Evolutionary conservation across 1,140 invertebrate species (phyloP).

Genomic region (Arctopsyche grandis): DNA sequence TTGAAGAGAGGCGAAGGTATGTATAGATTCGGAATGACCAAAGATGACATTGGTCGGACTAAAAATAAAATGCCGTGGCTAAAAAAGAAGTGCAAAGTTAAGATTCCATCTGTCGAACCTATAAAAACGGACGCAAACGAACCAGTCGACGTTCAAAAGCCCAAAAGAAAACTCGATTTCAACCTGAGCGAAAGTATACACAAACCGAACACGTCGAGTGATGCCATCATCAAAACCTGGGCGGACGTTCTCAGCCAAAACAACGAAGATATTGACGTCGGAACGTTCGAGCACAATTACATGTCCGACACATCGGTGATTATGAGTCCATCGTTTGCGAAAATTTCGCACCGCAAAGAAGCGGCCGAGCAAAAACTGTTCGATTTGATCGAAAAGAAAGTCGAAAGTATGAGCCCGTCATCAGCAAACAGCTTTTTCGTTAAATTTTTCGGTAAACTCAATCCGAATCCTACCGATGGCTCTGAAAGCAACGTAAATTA

Average conservation of each 20-base stretch:
- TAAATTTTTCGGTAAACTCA: conserved; percentile 65
- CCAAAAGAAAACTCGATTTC: not conserved
- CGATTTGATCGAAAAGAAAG: conserved; percentile 77
- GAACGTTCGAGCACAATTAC: conserved; percentile 59
- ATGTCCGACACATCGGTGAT: conserved; percentile 55
- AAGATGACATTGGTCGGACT: conserved; percentile 50
- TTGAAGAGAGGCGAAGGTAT: conserved; percentile 65
- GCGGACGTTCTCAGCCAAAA: not conserved
- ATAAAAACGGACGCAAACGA: not conserved
- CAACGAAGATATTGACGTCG: not conserved
- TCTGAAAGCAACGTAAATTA: conserved; percentile 42
- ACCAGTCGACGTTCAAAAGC: not conserved
- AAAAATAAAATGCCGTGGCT: conserved; percentile 37
- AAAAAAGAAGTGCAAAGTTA: conserved; percentile 34
- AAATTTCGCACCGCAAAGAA: conserved; percentile 61
- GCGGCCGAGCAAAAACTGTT: conserved; percentile 73
- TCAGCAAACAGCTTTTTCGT: conserved; percentile 74
- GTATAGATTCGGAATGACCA: conserved; percentile 57
- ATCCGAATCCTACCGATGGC: conserved; percentile 49
- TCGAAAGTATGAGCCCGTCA: conserved; percentile 75
- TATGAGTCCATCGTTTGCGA: conserved; percentile 34
- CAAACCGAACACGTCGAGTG: not conserved
- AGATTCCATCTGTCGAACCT: conserved; percentile 30
- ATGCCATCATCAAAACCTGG: not conserved
- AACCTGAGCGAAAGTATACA: not conserved